phyloP scores from a whole-genome alignment of 2,797 vertebrate genomes.

The Megalops cyprinoides region DNA sequence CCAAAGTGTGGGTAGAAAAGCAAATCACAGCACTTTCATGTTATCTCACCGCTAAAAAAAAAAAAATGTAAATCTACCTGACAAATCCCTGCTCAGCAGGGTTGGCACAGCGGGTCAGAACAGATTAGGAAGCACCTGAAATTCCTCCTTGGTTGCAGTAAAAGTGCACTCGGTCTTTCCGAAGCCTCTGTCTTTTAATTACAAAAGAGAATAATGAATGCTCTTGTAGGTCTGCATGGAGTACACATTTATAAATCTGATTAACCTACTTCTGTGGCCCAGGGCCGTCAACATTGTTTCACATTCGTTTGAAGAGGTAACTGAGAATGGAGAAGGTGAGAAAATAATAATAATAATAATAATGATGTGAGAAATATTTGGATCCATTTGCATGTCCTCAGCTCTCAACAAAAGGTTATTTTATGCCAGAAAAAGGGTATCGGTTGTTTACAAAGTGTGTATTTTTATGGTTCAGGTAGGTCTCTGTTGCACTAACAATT shows the following conservation, averaged over 20 bases:
- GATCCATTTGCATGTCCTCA: conserved; percentile 80
- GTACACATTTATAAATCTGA: conserved; percentile 21
- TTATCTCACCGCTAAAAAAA: not conserved
- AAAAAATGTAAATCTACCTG: not conserved
- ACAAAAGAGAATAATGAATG: not conserved
- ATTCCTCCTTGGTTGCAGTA: not conserved
- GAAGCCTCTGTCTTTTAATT: not conserved
- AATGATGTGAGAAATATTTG: conserved; percentile 74
- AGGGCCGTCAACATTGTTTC: conserved; percentile 26
- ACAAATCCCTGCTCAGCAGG: not conserved
- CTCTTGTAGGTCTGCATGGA: not conserved
- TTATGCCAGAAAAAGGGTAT: conserved; percentile 89
- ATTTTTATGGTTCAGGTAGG: conserved; percentile 66
- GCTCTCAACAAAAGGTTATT: conserved; percentile 91
- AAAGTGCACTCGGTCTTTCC: not conserved
- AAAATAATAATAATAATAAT: conserved; percentile 77
- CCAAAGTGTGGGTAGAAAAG: not conserved
- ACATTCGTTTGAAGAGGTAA: conserved; percentile 36
- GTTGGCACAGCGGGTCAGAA: not conserved
- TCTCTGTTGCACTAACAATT: conserved; percentile 74
- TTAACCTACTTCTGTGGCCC: not conserved
- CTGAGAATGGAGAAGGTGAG: conserved; percentile 49
- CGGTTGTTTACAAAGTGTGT: conserved; percentile 75
- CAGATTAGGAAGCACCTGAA: not conserved
- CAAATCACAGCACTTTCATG: not conserved